Evolutionary conservation across 2,113 vertebrate genomes (phyloP).

Genomic region (Burhinus oedicnemus): DNA sequence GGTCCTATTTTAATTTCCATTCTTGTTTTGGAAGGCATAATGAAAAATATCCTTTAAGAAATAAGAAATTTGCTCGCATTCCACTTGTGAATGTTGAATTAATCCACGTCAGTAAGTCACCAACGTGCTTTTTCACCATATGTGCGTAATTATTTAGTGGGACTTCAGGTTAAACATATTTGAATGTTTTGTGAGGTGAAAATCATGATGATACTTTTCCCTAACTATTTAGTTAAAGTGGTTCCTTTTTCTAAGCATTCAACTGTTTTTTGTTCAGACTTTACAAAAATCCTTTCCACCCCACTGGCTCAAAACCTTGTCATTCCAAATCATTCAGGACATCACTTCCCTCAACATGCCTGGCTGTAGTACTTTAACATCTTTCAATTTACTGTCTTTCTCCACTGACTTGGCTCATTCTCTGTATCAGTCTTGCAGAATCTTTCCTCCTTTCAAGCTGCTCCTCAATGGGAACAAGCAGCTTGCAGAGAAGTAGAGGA

Average conservation of each 20-base stretch:
- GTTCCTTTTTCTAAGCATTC: background rate
- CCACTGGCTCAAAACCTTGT: background rate
- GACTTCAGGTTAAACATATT: background rate
- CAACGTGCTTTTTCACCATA: background rate
- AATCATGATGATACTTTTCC: background rate
- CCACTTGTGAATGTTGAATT: background rate
- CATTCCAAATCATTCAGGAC: background rate
- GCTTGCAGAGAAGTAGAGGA: background rate
- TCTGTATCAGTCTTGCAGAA: background rate
- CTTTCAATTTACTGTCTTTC: background rate
- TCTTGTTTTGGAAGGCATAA: background rate
- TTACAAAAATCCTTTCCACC: background rate
- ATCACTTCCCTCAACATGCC: accelerated
- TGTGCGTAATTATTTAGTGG: accelerated
- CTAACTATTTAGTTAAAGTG: background rate
- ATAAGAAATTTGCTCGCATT: background rate
- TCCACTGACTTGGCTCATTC: background rate
- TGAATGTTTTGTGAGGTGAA: background rate
- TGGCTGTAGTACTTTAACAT: background rate
- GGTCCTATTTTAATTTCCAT: background rate
- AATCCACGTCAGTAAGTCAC: background rate
- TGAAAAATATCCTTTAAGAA: background rate
- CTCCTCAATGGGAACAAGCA: background rate
- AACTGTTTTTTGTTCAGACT: background rate
- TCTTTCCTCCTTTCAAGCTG: background rate